A percentile compares a stretch with the other conserved stretches of the same genome.
phyloP scores from a whole-genome alignment of 2,888 invertebrate genomes.

The Troglohyphantes excavatus region DNA sequence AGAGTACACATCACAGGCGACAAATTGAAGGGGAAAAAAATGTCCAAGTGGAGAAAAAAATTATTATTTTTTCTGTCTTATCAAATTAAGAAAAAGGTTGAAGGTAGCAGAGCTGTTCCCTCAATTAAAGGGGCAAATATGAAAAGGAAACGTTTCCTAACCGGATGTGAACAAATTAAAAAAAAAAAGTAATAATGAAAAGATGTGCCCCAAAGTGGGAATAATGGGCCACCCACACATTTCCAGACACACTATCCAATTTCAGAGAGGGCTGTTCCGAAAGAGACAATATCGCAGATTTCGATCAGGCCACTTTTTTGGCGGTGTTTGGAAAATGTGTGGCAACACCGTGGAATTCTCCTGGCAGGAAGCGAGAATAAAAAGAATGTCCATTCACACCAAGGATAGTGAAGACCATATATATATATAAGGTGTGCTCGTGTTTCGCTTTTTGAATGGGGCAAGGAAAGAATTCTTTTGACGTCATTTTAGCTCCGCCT shows the following conservation, averaged over 20 bases:
- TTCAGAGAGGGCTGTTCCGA: conserved; percentile 14
- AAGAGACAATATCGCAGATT: conserved; percentile 49
- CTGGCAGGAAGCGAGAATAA: conserved; percentile 19
- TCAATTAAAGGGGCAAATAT: conserved; percentile 24
- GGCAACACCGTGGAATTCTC: conserved; percentile 2
- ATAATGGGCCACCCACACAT: conserved; percentile 69
- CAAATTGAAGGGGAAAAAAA: neutral
- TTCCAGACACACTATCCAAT: conserved; percentile 34
- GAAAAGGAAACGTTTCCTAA: conserved; percentile 19
- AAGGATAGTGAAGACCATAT: too few relatives aligned
- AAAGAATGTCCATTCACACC: too few relatives aligned
- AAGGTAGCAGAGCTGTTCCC: neutral
- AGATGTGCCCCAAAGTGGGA: conserved; percentile 19
- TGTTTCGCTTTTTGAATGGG: too few relatives aligned
- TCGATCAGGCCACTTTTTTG: neutral
- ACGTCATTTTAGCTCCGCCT: too few relatives aligned
- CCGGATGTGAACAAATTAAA: conserved; percentile 49
- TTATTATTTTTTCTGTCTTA: too few relatives aligned
- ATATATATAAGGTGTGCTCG: too few relatives aligned
- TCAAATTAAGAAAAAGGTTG: neutral
- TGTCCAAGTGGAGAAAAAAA: neutral
- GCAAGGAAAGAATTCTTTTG: too few relatives aligned
- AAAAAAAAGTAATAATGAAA: conserved; percentile 1
- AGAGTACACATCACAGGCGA: neutral
- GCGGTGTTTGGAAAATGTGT: neutral